These are phyloP conservation scores for Aurelia coerulea DNA, from an alignment of 30 jellyfish, hydroid and myxozoan genomes.

Conservation along the genomic window DNA sequence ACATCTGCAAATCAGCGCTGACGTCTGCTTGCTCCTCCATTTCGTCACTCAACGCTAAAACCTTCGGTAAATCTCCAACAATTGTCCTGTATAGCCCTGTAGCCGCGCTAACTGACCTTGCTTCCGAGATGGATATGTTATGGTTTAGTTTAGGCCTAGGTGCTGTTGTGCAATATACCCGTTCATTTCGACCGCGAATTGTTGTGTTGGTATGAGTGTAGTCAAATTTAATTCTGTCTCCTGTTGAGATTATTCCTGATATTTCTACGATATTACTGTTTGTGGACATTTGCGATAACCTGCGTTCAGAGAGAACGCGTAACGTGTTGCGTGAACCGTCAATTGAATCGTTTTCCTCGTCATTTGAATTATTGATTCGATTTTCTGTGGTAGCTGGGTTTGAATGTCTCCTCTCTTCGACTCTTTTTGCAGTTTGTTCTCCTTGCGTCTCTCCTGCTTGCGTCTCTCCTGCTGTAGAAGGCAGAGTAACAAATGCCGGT, in stretches of 20 bases:
- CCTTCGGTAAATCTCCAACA: slow-evolving; percentile 88
- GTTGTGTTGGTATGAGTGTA: slow-evolving; percentile 62
- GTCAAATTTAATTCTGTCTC: slow-evolving; percentile 79
- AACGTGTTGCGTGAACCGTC: slow-evolving; percentile 5
- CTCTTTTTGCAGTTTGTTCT: neutral
- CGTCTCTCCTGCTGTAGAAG: neutral
- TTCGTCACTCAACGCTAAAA: slow-evolving; percentile 37
- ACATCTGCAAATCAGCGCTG: neutral
- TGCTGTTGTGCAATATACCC: slow-evolving; percentile 83
- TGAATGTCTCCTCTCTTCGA: neutral
- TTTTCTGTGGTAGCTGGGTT: neutral
- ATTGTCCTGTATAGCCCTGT: slow-evolving; percentile 97
- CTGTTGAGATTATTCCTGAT: slow-evolving; percentile 76
- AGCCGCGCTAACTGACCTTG: slow-evolving; percentile 77
- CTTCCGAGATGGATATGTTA: slow-evolving; percentile 83
- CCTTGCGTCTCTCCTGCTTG: neutral
- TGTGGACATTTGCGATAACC: slow-evolving; percentile 22
- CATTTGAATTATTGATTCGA: neutral
- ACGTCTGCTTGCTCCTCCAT: neutral
- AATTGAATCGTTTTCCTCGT: neutral
- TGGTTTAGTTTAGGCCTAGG: slow-evolving; percentile 82
- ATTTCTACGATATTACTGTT: slow-evolving; percentile 58
- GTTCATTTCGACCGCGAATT: slow-evolving; percentile 70
- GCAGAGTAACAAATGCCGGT: slow-evolving; percentile 39
- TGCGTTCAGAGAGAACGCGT: neutral